Evolutionary conservation across 2,113 vertebrate genomes (phyloP).

Genomic region (Hepsetus odoe): DNA sequence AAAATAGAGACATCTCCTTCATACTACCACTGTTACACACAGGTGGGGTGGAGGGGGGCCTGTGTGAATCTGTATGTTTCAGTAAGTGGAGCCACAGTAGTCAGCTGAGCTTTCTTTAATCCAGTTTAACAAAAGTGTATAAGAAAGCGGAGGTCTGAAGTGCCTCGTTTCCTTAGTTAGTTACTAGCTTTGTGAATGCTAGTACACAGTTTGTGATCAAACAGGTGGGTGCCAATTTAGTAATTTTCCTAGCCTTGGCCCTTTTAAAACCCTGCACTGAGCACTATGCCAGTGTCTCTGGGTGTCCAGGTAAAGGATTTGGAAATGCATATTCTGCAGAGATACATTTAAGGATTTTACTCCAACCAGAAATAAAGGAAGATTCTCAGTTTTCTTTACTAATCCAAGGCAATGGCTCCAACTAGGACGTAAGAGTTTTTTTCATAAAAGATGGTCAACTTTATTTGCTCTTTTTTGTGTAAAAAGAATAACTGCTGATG

Average conservation of each 20-base stretch:
- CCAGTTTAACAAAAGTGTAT: too few species aligned
- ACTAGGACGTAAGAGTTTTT: too few species aligned
- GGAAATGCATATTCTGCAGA: neutral
- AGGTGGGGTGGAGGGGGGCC: neutral
- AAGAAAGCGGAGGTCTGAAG: too few species aligned
- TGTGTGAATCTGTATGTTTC: neutral
- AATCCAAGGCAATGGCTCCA: too few species aligned
- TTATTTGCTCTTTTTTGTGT: neutral
- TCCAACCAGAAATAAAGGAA: neutral
- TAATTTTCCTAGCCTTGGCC: too few species aligned
- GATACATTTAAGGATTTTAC: neutral
- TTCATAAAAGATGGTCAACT: neutral
- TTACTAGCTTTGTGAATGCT: too few species aligned
- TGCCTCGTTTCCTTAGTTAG: too few species aligned
- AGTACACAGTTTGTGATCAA: neutral
- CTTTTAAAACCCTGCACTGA: too few species aligned
- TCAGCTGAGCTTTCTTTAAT: too few species aligned
- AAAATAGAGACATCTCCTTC: conserved; percentile 28
- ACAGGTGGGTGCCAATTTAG: neutral
- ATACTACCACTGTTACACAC: neutral
- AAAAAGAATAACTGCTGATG: neutral
- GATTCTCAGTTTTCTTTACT: neutral
- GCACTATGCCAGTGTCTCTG: too few species aligned
- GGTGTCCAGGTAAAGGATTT: too few species aligned
- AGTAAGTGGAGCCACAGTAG: neutral